Evolutionary conservation across 1,140 invertebrate species (phyloP), one percentile per base, ranked within the genome.

Genomic region (Drosophila orena): DNA sequence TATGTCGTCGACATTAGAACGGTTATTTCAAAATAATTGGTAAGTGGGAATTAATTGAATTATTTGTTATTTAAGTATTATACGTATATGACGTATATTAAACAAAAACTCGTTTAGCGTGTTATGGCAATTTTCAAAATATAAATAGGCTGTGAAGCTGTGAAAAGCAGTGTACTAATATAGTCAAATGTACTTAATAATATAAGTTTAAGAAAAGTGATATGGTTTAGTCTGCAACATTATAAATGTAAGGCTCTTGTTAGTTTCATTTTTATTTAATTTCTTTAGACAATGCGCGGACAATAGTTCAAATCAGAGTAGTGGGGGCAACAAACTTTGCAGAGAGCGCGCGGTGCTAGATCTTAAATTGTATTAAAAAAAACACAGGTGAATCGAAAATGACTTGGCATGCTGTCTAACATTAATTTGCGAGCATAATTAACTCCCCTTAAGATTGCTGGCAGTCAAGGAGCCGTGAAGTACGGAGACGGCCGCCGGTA

Each of bases 391-490:
- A 22, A 44, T 64, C 8, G 20, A 47, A 70, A 24, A 43, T 20
- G 46, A 17, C 22, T 61, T 76, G 71, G 73, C 35, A 77, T 77
- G 73, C 79, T 60, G 85, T 65, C 43, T 27, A 68, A 79, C 37
- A 68, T 83, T 81, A 68, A 83, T 86, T 76, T 86, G 65, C 55
- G 55, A 27, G 66, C 50, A 68, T 86, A 86, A 86, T 88, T 89
- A 86, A 83, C 84, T 89, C 22, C 81, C 71, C 81, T 88, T 88
- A 83, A 89, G 86, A 88, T 89, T 77, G 50, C 84, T 65, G 44
- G 81, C 57, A 78, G 71, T 56, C 85, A 89, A 64, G 35, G 35
- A 78, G 69, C 57, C 84, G 81, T 89, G 85, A 89, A 89, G 65
- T 68, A 74, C 52, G 54, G 20, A 60, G 53, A 58, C 35, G 37